Evolutionary conservation across 2,888 invertebrate species (phyloP), one percentile per base, ranked within the genome.

Genomic region (Aethes cnicana): DNA sequence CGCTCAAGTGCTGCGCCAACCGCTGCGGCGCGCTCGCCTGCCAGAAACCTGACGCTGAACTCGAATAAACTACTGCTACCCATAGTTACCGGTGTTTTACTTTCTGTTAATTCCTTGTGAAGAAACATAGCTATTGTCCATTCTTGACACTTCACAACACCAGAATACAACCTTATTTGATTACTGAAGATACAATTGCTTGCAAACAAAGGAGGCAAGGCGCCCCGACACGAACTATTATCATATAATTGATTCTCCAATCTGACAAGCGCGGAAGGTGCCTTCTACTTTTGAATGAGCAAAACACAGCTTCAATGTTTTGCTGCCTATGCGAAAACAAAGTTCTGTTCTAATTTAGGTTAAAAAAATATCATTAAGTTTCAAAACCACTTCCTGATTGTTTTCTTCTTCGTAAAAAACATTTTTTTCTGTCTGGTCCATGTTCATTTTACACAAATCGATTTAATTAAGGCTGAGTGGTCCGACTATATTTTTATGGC

Each of bases 11-110:
- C 70, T 92, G 92, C 59, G 68, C 77, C 47, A 92, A 92, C 72
- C 77, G 91, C 3, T 92, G 92, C 54, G 91, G 91, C 0, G 92
- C 91, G 0, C 68, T 84, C 3, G 75, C 85, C 9, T 92, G 92
- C 57, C 81, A 77, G 66, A 74, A 71, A 50, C 84, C 90, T 0
- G 70, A 68, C 0, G 56, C 56, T 0, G n/a, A n/a, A n/a, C n/a
- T n/a, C n/a, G 50, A 55, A 11, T 52, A 23, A 36, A 53, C 42
- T 6, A 6, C 9, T 2, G 0, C 18, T 49, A 33, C 9, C 18
- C 5, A 4, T 17, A 33, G n/a, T 1, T 16, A 8, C 12, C 4
- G 16, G 16, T 23, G 4, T 23, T 6, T 8, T 6, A 6, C n/a
- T 6, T 23, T 8, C 23, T 4, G 2, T 3, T 23, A n/a, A 23